These are phyloP conservation scores for Notolepis coatsorum DNA, from an alignment of 2,797 vertebrate species.

Conservation along the genomic window DNA sequence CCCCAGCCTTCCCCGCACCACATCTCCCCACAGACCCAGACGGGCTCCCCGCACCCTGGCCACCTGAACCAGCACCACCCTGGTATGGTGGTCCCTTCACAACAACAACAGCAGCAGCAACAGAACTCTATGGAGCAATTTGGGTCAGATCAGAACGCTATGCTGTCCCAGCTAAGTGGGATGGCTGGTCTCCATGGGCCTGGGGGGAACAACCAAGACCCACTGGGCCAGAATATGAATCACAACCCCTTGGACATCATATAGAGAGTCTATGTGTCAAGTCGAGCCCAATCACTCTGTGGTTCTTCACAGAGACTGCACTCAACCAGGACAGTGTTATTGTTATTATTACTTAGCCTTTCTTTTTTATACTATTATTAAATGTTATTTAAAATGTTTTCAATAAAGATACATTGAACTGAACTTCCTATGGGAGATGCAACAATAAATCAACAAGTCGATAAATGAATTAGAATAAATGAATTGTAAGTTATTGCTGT, in stretches of 20 bases:
- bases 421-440: conserved; percentile 86
- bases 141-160: conserved; percentile 91
- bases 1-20: conserved; percentile 96
- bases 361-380: conserved; percentile 86
- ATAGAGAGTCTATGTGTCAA: conserved; percentile 77
- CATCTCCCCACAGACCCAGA: conserved; percentile 96
- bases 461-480: conserved; percentile 81
- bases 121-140: conserved; percentile 96
- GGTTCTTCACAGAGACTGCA: conserved; percentile 83
- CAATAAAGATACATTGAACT: conserved; percentile 83
- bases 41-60: conserved; percentile 93
- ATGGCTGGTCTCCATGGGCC: conserved; percentile 93
- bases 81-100: conserved; percentile 84
- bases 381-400: conserved; percentile 95
- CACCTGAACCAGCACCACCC: conserved; percentile 84
- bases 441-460: conserved; percentile 79
- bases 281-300: conserved; percentile 58
- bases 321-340: conserved; percentile 81
- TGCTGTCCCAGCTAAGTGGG: conserved; percentile 95
- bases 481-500: conserved; percentile 86
- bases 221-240: conserved; percentile 90
- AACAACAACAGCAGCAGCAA: conserved; percentile 70
- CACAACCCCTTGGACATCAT: conserved; percentile 97
- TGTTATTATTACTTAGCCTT: conserved; percentile 69
- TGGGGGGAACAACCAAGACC: conserved; percentile 89